These are phyloP conservation scores for Paracanthobrama guichenoti DNA, from an alignment of 2,113 vertebrate species.

Conservation along the genomic window DNA sequence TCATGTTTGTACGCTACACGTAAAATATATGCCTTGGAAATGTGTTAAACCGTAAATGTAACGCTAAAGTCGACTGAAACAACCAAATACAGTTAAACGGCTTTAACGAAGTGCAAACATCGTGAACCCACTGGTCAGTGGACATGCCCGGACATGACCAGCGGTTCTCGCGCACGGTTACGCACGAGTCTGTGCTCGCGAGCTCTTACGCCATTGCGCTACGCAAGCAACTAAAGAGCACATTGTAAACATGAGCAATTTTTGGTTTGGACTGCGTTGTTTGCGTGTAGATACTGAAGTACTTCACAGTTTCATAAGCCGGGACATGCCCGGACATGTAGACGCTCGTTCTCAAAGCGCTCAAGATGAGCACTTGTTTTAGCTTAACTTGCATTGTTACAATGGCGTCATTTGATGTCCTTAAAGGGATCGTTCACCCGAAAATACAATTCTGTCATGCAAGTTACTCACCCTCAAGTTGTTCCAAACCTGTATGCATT, in stretches of 20 bases:
- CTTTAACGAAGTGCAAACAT: background rate
- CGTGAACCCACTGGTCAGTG: background rate
- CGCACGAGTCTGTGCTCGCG: constrained; percentile 19
- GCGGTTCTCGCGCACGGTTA: background rate
- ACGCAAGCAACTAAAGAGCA: background rate
- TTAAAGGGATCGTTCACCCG: no score
- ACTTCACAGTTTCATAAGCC: background rate
- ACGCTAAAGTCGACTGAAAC: background rate
- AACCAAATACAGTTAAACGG: background rate
- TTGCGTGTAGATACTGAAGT: background rate
- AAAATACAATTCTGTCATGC: no score
- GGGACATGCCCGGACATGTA: background rate
- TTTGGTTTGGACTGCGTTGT: background rate
- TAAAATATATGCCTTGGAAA: background rate
- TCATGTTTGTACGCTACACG: background rate
- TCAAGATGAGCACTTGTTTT: background rate
- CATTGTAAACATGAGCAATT: background rate
- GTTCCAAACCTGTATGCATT: no score
- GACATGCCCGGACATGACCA: constrained; percentile 49
- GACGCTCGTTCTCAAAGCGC: background rate
- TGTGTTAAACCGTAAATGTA: no score
- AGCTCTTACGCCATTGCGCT: background rate
- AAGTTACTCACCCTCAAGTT: no score
- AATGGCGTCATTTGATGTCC: no score
- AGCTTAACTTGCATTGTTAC: background rate